Evolutionary conservation across 2,888 invertebrate genomes (phyloP).

Genomic region (Rhopalosiphum nymphaeae): DNA sequence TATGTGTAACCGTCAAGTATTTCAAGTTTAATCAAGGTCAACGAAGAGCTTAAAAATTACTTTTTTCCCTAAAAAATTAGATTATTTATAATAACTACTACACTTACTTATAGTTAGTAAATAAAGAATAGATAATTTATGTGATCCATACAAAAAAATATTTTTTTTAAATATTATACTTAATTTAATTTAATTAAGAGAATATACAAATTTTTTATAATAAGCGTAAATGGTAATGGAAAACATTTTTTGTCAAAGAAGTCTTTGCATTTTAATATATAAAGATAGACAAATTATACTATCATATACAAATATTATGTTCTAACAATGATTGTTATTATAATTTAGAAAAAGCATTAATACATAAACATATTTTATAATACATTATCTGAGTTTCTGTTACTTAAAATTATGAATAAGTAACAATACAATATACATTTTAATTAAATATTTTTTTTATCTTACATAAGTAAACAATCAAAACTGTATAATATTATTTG

Average conservation of each 20-base stretch:
- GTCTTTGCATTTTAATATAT: background rate
- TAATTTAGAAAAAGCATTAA: background rate
- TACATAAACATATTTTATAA: background rate
- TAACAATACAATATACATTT: background rate
- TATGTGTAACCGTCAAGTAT: background rate
- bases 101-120: background rate
- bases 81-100: too few species aligned
- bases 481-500: background rate
- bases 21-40: background rate
- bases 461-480: background rate
- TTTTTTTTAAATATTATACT: too few species aligned
- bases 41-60: background rate
- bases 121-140: background rate
- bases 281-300: background rate
- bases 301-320: background rate
- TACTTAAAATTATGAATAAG: background rate
- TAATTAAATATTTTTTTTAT: background rate
- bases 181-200: too few species aligned
- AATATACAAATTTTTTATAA: too few species aligned
- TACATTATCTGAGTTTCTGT: background rate
- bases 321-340: background rate
- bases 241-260: too few species aligned
- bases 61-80: too few species aligned
- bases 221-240: too few species aligned
- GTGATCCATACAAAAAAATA: background rate